These are phyloP conservation scores for Pantherophis guttatus DNA, from an alignment of 2,113 vertebrate species.

Conservation along the genomic window DNA sequence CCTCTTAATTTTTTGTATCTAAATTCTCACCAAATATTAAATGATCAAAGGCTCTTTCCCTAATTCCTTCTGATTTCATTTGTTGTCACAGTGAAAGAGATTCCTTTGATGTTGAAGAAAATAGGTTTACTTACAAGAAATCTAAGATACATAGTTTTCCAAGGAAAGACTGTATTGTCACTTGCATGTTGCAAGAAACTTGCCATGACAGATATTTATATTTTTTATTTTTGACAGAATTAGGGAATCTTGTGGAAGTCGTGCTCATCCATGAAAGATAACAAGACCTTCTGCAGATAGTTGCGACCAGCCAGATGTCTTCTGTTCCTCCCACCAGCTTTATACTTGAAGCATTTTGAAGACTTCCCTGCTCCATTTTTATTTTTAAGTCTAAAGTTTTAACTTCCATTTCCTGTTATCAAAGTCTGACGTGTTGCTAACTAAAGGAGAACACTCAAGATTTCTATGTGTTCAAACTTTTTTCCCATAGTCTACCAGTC, in stretches of 20 bases:
- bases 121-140: neutral
- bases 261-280: conserved; percentile 65
- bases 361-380: conserved; percentile 45
- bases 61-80: conserved; percentile 7
- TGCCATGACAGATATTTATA: conserved; percentile 52
- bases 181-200: neutral
- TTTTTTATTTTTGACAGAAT: conserved; percentile 65
- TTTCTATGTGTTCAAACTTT: conserved; percentile 49
- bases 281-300: conserved; percentile 52
- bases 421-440: conserved; percentile 44
- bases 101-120: neutral
- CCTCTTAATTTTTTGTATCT: neutral
- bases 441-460: neutral
- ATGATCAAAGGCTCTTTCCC: neutral
- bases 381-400: conserved; percentile 24
- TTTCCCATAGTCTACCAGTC: conserved; percentile 21
- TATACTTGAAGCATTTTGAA: conserved; percentile 51
- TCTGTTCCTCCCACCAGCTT: conserved; percentile 49
- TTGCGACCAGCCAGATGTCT: conserved; percentile 54
- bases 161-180: neutral
- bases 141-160: neutral
- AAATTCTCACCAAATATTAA: neutral
- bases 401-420: conserved; percentile 27
- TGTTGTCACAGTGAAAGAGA: neutral
- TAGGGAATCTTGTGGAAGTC: conserved; percentile 72